phyloP scores from a whole-genome alignment of 2,113 vertebrate genomes.

The Clinocottus analis region DNA sequence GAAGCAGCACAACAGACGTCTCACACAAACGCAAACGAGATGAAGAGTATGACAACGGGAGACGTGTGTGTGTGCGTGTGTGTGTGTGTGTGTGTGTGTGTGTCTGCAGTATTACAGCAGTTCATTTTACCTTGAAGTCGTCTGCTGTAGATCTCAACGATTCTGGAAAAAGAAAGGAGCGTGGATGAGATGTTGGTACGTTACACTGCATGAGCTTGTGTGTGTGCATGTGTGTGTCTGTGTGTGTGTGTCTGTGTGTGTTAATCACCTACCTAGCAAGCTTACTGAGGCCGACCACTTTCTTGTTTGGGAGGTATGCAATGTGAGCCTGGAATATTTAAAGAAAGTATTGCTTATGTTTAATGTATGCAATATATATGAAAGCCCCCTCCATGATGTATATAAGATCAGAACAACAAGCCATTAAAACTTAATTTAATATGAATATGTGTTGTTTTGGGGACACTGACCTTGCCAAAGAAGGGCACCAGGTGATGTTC shows the following conservation, averaged over 20 bases:
- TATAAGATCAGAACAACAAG: too few species aligned
- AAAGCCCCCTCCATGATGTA: neutral
- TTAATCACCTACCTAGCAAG: constrained; percentile 63
- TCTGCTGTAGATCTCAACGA: constrained; percentile 82
- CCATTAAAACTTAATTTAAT: too few species aligned
- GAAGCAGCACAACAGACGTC: neutral
- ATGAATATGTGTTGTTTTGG: neutral
- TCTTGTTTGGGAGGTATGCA: constrained; percentile 76
- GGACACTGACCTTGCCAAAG: constrained; percentile 69
- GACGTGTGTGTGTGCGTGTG: too few species aligned
- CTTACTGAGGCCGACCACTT: constrained; percentile 70
- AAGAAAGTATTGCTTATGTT: neutral
- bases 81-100: too few species aligned
- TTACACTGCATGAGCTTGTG: too few species aligned
- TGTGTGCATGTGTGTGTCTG: neutral
- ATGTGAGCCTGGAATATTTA: constrained; percentile 66
- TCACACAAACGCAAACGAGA: neutral
- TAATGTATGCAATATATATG: neutral
- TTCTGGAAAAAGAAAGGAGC: constrained; percentile 62
- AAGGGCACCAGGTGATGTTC: constrained; percentile 79
- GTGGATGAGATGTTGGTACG: neutral
- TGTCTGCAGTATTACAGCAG: neutral
- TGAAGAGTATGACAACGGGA: neutral
- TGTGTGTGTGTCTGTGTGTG: neutral
- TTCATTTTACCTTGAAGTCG: constrained; percentile 78